Conservation (phyloP, 2,888 invertebrate genomes). For the Aleiodes alternator region DNA sequence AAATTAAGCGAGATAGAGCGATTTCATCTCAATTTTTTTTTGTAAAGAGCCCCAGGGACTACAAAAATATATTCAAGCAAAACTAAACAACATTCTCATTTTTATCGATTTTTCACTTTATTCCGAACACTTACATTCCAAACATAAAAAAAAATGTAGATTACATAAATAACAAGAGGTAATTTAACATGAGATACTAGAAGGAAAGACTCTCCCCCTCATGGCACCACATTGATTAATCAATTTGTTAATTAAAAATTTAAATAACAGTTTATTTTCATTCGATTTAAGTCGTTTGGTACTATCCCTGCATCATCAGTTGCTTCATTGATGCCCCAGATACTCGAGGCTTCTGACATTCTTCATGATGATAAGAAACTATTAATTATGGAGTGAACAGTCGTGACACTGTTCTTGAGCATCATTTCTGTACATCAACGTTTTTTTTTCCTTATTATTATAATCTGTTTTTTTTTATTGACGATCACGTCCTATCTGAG, state of each 20-base stretch:
- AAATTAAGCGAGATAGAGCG: too few species aligned
- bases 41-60: too few species aligned
- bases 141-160: slow-evolving; percentile 11
- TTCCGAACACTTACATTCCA: neutral
- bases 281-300: neutral
- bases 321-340: too few species aligned
- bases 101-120: neutral
- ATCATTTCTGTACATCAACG: neutral
- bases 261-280: neutral
- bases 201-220: neutral
- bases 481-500: slow-evolving; percentile 62
- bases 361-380: neutral
- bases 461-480: neutral
- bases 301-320: neutral
- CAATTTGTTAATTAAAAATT: neutral
- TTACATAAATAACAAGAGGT: slow-evolving; percentile 20
- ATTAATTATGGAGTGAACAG: neutral
- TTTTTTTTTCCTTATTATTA: slow-evolving; percentile 3
- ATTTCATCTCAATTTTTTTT: too few species aligned
- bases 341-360: neutral
- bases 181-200: slow-evolving; percentile 3
- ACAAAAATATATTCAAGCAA: too few species aligned
- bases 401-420: neutral
- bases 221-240: slow-evolving; percentile 16
- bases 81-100: too few species aligned